Percentiles rank a stretch among this genome's conserved stretches.
Evolutionary conservation across 1,140 invertebrate genomes (phyloP).

Genomic region (Ericerus pela): DNA sequence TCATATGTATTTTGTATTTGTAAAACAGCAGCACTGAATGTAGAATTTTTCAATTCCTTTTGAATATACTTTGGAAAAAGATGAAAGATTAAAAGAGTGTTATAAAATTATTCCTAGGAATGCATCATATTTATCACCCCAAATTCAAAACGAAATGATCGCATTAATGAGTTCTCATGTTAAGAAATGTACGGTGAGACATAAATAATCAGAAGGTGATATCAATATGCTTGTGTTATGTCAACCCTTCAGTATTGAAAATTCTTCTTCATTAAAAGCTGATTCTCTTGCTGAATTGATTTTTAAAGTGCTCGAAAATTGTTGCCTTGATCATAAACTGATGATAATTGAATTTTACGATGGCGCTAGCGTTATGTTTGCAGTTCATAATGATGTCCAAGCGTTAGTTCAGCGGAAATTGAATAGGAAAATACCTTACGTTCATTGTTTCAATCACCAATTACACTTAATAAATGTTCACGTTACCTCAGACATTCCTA

Average conservation of each 20-base stretch:
- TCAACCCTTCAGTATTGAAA: not conserved
- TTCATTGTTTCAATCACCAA: not conserved
- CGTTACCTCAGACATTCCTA: not conserved
- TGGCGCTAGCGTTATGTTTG: not conserved
- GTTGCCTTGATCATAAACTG: not conserved
- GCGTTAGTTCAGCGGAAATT: not conserved
- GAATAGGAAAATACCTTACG: too few species aligned
- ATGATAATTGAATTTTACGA: not conserved
- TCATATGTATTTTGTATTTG: too few species aligned
- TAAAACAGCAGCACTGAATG: too few species aligned
- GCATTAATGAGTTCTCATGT: too few species aligned
- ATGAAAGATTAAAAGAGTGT: too few species aligned
- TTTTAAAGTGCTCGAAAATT: not conserved
- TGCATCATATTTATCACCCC: too few species aligned
- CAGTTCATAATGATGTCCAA: not conserved
- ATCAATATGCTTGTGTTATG: not conserved
- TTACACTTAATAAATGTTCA: not conserved
- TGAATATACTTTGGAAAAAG: too few species aligned
- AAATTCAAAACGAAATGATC: too few species aligned
- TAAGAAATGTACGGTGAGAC: too few species aligned
- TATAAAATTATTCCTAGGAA: too few species aligned
- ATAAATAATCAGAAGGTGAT: not conserved
- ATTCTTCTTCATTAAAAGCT: not conserved
- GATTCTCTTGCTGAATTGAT: not conserved
- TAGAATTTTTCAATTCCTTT: too few species aligned